Base-by-base conservation (phyloP, 2,113 vertebrate genomes). In the Tympanuchus pallidicinctus region DNA sequence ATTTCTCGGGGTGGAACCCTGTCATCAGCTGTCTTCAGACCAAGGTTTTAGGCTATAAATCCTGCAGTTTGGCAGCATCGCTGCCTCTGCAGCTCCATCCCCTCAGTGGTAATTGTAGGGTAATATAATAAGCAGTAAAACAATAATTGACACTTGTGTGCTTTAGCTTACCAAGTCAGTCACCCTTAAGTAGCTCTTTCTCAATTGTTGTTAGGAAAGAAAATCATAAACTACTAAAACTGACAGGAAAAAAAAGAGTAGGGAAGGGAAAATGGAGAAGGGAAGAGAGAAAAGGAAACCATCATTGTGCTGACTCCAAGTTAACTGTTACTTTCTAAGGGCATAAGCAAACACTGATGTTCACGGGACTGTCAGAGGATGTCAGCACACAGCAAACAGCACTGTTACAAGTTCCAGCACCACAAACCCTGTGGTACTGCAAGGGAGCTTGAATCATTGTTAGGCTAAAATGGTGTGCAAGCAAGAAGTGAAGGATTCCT, bases 21-120 rank as follows among this genome's bases (percentile, higher is more conserved):
- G 34, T 76, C 65, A 69, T 84, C 20, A 72, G 34, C 57, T 0
- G 0, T 52, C 74, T 94, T 89, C 89, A 79, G 63, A 73, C 30
- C 36, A 88, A 73, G 64, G 90, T 54, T 88, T 81, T 69, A 93
- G 70, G 30, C 64, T 92, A 11, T 82, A 91, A 91, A 85, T 93
- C 56, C 84, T 88, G 45, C 59, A 76, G 74, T 91, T 92, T 88
- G 91, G 54, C 82, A 56, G 54, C 85, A 54, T 63, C 1, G 2
- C 34, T 82, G 21, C 50, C 64, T 78, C 82, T 34, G 30, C 71
- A 80, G 30, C 85, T 89, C 78, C 70, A 54, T 80, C 67, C 64
- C 34, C 43, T 87, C 20, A 42, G 67, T 80, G 45, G 67, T 82
- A 86, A 89, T 93, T 91, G 82, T 70, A 77, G 86, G 47, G 22